These are phyloP conservation scores for Scyliorhinus canicula DNA, from an alignment of 2,797 vertebrate species.

Conservation along the genomic window DNA sequence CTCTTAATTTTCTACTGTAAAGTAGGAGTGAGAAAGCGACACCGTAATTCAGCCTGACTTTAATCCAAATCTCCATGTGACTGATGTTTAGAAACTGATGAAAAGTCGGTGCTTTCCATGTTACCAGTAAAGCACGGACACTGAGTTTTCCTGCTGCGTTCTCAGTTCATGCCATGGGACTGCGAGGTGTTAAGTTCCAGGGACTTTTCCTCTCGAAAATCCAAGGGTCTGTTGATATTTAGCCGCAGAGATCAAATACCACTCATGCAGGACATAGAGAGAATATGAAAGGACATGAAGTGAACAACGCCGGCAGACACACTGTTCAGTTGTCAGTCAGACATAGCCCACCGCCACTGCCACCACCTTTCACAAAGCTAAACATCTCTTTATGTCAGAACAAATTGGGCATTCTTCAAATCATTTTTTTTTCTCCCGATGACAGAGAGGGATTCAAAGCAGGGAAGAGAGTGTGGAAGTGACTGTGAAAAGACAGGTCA, in stretches of 20 bases:
- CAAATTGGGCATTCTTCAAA: conserved; percentile 75
- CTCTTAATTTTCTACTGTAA: not conserved
- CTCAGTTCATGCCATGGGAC: not conserved
- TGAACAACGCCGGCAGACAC: conserved; percentile 58
- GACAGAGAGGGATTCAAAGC: conserved; percentile 29
- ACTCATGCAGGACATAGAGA: conserved; percentile 55
- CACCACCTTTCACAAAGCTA: conserved; percentile 69
- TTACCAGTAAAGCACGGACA: not conserved
- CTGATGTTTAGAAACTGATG: not conserved
- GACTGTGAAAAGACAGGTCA: conserved; percentile 23
- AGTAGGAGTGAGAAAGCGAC: not conserved
- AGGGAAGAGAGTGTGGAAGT: conserved; percentile 25
- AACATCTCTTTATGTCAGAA: conserved; percentile 80
- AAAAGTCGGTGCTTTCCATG: not conserved
- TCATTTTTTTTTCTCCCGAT: conserved; percentile 61
- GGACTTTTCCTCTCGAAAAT: conserved; percentile 46
- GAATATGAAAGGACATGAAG: conserved; percentile 50
- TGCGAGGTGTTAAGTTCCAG: conserved; percentile 65
- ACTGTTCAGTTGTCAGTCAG: conserved; percentile 62
- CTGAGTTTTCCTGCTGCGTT: not conserved
- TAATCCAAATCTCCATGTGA: not conserved
- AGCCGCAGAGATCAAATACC: conserved; percentile 71
- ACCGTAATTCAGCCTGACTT: not conserved
- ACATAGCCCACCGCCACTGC: conserved; percentile 46
- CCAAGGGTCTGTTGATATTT: conserved; percentile 66